Evolutionary conservation across 2,888 invertebrate species (phyloP).

Genomic region (Dolichopus griseipennis): DNA sequence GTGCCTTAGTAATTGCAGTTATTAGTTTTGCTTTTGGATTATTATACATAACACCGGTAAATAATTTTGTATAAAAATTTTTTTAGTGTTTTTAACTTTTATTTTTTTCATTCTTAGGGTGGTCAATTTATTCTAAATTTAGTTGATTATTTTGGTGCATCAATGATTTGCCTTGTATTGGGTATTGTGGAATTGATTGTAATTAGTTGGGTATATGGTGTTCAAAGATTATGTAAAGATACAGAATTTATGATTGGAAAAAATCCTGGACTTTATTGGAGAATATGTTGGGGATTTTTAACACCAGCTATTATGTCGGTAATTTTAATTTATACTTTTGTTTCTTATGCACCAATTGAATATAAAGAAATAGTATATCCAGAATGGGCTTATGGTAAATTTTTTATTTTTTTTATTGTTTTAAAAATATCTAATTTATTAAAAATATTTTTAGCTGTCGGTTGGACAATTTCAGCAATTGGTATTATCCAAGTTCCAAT

Average conservation of each 20-base stretch:
- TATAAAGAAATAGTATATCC: conserved; percentile 57
- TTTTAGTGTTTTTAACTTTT: not conserved
- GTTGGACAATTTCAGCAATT: conserved; percentile 46
- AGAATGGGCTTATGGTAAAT: conserved; percentile 52
- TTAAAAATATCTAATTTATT: conserved; percentile 1
- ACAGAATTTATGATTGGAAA: conserved; percentile 71
- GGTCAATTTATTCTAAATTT: conserved; percentile 64
- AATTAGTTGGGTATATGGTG: conserved; percentile 65
- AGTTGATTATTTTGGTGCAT: conserved; percentile 66
- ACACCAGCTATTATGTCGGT: conserved; percentile 61
- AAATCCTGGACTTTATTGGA: conserved; percentile 65
- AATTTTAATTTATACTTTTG: conserved; percentile 63
- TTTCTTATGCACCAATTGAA: conserved; percentile 50
- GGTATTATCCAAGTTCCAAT: conserved; percentile 47
- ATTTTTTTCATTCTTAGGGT: conserved; percentile 46
- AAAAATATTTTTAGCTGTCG: conserved; percentile 31
- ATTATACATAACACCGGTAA: conserved; percentile 56
- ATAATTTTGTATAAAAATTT: not conserved
- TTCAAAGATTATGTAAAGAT: conserved; percentile 59
- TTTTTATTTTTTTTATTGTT: conserved; percentile 6
- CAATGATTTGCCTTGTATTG: conserved; percentile 61
- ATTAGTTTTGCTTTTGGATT: conserved; percentile 51
- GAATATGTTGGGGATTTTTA: conserved; percentile 66
- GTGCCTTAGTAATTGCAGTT: conserved; percentile 45
- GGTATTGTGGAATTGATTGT: conserved; percentile 59